phyloP scores from a whole-genome alignment of 1,140 invertebrate genomes.

The Ptiloglossa arizonensis region DNA sequence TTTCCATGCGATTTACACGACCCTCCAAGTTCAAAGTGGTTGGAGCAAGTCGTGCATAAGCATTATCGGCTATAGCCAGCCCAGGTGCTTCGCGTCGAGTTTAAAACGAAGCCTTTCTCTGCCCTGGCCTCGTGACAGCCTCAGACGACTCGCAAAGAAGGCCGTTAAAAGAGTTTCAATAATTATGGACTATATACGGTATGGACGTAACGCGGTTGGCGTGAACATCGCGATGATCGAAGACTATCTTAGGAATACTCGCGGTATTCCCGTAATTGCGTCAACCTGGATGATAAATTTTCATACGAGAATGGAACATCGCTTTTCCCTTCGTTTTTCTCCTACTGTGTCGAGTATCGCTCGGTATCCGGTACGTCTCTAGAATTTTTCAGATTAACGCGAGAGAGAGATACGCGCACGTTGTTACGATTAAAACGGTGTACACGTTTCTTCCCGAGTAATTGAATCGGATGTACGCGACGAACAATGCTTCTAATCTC shows the following conservation, averaged over 20 bases:
- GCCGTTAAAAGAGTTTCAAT: conserved; percentile 27
- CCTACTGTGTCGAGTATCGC: too few species aligned
- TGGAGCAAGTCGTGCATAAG: conserved; percentile 70
- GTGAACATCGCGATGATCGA: too few species aligned
- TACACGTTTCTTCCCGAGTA: too few species aligned
- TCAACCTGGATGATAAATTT: not conserved
- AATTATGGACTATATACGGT: not conserved
- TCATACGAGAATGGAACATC: too few species aligned
- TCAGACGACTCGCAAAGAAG: conserved; percentile 11
- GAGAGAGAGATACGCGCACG: too few species aligned
- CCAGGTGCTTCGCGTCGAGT: conserved; percentile 46
- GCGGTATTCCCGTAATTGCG: not conserved
- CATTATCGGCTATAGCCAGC: conserved; percentile 58
- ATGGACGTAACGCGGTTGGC: not conserved
- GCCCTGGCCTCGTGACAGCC: conserved; percentile 2
- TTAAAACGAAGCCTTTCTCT: conserved; percentile 47
- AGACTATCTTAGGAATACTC: not conserved
- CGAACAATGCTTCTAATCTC: too few species aligned
- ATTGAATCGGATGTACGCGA: too few species aligned
- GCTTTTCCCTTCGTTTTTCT: too few species aligned
- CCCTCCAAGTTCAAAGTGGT: conserved; percentile 74
- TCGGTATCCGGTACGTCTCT: too few species aligned
- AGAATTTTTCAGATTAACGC: too few species aligned
- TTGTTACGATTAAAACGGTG: too few species aligned
- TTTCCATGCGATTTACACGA: conserved; percentile 72